A percentile compares a stretch with the other conserved stretches of the same genome.
These are phyloP conservation scores for Drosophila pseudotalamancana DNA, from an alignment of 2,888 invertebrate genomes.

Conservation along the genomic window DNA sequence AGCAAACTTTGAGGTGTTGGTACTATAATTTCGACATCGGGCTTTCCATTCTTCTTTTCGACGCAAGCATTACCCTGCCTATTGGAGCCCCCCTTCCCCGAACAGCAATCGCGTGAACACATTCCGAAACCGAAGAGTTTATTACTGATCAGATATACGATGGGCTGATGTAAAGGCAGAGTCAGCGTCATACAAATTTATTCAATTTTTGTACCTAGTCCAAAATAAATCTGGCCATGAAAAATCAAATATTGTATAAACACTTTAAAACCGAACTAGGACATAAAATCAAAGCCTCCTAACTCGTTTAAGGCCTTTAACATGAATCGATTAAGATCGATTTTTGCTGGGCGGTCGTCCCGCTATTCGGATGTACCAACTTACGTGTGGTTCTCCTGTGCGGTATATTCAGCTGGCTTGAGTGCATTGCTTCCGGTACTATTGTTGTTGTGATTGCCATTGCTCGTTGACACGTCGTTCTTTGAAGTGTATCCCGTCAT, in stretches of 20 bases:
- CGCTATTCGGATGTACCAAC: constrained; percentile 31
- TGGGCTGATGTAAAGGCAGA: background rate
- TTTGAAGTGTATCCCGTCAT: constrained; percentile 67
- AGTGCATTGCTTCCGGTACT: constrained; percentile 14
- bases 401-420: constrained; percentile 41
- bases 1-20: constrained; percentile 68
- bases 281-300: constrained; percentile 27
- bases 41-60: constrained; percentile 33
- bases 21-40: constrained; percentile 34
- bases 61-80: constrained; percentile 39
- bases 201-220: background rate
- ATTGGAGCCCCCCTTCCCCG: constrained; percentile 30
- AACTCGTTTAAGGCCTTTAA: background rate
- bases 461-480: constrained; percentile 56
- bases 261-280: background rate
- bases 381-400: constrained; percentile 61
- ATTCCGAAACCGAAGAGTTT: constrained; percentile 25
- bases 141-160: constrained; percentile 1
- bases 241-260: background rate
- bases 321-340: constrained; percentile 5
- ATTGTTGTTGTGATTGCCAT: constrained; percentile 40
- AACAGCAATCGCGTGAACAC: constrained; percentile 70
- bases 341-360: no score
- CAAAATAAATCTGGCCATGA: background rate
- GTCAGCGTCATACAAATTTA: background rate